Conservation (phyloP, 2,888 invertebrate genomes). For the Pseudoips prasinana region DNA sequence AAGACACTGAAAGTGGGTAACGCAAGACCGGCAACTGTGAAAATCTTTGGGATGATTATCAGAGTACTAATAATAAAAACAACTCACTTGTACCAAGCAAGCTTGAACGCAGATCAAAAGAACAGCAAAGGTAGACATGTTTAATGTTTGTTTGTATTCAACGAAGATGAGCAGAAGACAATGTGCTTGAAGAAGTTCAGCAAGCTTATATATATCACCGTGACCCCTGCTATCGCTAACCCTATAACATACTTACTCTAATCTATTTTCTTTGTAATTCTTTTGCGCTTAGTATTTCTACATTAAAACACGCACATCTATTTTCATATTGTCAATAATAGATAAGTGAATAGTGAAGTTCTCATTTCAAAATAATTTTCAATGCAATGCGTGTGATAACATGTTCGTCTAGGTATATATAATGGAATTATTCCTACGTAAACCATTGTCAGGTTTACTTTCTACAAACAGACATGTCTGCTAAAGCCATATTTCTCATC, state of each 20-base stretch:
- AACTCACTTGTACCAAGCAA: slow-evolving; percentile 23
- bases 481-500: slow-evolving; percentile 1
- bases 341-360: no score
- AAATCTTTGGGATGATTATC: no score
- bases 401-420: slow-evolving; percentile 4
- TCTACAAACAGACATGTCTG: slow-evolving; percentile 9
- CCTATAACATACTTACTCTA: neutral
- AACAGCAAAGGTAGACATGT: slow-evolving; percentile 18
- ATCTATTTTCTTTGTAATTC: neutral
- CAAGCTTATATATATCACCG: slow-evolving; percentile 1
- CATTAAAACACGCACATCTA: neutral
- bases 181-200: slow-evolving; percentile 1
- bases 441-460: slow-evolving; percentile 11
- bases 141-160: slow-evolving; percentile 2
- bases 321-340: slow-evolving; percentile 1
- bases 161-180: slow-evolving; percentile 9
- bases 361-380: neutral
- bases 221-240: neutral
- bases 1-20: no score
- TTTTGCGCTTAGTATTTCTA: no score
- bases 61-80: no score
- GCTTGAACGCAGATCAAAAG: slow-evolving; percentile 21
- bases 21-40: no score
- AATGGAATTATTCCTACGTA: neutral
- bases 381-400: no score